Evolutionary conservation across 1,140 invertebrate genomes (phyloP).

Genomic region (Drosophila ambigua): DNA sequence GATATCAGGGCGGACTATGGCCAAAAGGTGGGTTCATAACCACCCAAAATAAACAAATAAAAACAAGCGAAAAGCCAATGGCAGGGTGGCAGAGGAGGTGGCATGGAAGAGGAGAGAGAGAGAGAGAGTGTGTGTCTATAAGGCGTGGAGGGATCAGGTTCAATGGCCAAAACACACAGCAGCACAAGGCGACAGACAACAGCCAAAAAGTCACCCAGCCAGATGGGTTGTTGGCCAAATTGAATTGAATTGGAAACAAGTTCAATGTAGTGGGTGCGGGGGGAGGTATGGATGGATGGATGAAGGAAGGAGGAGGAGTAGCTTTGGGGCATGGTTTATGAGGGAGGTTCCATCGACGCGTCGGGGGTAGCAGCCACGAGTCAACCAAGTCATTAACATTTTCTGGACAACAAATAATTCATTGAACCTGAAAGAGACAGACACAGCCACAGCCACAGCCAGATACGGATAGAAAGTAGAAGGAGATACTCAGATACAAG

Average conservation of each 20-base stretch:
- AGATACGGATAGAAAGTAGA: constrained; percentile 14
- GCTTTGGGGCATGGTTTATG: too few relatives aligned
- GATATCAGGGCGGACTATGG: constrained; percentile 6
- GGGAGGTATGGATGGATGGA: not conserved
- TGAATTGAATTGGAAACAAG: constrained; percentile 20
- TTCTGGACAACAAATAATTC: constrained; percentile 35
- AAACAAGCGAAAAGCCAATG: not conserved
- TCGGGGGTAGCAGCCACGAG: constrained; percentile 29
- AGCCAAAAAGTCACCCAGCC: constrained; percentile 33
- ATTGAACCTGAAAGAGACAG: constrained; percentile 23
- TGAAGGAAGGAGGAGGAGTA: constrained; percentile 1
- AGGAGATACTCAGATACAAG: not conserved
- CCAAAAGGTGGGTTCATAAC: not conserved
- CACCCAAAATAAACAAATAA: constrained; percentile 7
- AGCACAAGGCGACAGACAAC: constrained; percentile 13
- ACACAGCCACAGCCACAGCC: not conserved
- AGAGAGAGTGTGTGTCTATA: constrained; percentile 25
- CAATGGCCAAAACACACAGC: constrained; percentile 42
- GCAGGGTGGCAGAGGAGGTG: not conserved
- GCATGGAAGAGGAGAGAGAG: not conserved
- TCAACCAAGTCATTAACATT: constrained; percentile 35
- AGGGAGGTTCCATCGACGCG: too few relatives aligned
- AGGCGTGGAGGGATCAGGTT: constrained; percentile 37
- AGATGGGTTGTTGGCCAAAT: constrained; percentile 42
- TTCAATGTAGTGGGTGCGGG: constrained; percentile 18